Base-by-base conservation (phyloP, 2,797 vertebrate species). In the Champsocephalus esox region DNA sequence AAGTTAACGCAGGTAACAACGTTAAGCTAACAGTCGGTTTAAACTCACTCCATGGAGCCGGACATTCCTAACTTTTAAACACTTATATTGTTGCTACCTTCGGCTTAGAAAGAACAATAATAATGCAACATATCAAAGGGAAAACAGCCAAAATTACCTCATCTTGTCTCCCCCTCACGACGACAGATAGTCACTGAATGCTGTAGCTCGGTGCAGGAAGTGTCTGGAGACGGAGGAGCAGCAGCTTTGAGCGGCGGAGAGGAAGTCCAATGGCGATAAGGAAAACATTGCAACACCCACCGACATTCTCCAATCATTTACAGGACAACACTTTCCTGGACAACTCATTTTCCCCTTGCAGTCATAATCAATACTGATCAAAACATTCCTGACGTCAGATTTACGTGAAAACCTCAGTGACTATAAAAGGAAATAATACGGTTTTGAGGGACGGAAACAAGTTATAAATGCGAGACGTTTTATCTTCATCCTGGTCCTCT, bases 221-320 rank as follows among this genome's bases (percentile, higher is more conserved):
- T 85, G 80, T 77, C 66, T 73, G 70, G 85, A 85, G 88, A 73
- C 86, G 49, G 60, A 73, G 77, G 5, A 79, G 89, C 85, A 34
- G 89, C 85, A 1, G 78, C 70, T 93, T 51, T 93, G 90, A 95
- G 66, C 87, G 91, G 92, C 94, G 84, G 77, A 79, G 68, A 79
- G 87, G 84, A 90, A 87, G 83, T 79, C 94, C 92, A 95, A 93
- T 94, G 82, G 70, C 60, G 84, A 90, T 85, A 90, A 87, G 89
- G 81, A 86, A 92, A 88, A 87, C 66, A 73, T n/a, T 54, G 85
- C 48, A 75, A 92, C 92, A 83, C 91, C 91, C 87, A 86, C 85
- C 82, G 82, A 90, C 91, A 92, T 92, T 89, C 88, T 93, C 91
- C 91, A 92, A 94, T 92, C 90, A 91, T 66, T 75, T 79, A 85